phyloP scores from a whole-genome alignment of 2,888 invertebrate species.

The Archips crataeganus region DNA sequence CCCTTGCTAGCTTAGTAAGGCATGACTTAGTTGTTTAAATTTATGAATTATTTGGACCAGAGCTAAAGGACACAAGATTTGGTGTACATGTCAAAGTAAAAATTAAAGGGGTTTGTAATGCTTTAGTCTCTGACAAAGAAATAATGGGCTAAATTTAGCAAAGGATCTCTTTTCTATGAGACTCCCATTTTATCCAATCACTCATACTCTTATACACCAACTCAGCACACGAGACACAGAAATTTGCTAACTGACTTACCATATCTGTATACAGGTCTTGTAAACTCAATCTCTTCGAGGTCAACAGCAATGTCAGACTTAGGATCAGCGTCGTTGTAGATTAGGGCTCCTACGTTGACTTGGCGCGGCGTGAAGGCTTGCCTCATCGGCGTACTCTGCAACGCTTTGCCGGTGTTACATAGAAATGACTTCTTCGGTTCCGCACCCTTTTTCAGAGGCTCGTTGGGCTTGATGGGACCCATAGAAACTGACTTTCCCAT shows the following conservation, averaged over 20 bases:
- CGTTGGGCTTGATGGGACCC: constrained; percentile 72
- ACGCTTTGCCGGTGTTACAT: constrained; percentile 70
- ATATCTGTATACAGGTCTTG: constrained; percentile 65
- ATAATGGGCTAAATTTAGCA: too few relatives aligned
- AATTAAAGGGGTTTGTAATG: too few relatives aligned
- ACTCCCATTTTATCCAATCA: too few relatives aligned
- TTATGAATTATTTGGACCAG: too few relatives aligned
- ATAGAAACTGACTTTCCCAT: constrained; percentile 68
- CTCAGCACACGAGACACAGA: too few relatives aligned
- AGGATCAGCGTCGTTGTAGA: constrained; percentile 68
- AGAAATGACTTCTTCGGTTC: constrained; percentile 74
- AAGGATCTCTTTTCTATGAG: too few relatives aligned
- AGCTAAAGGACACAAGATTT: not conserved
- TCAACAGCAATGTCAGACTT: constrained; percentile 50
- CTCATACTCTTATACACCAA: too few relatives aligned
- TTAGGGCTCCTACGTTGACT: constrained; percentile 68
- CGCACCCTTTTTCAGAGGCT: constrained; percentile 67
- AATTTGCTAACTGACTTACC: constrained; percentile 50
- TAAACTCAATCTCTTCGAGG: constrained; percentile 72
- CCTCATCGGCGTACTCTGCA: constrained; percentile 69
- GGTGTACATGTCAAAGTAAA: too few relatives aligned
- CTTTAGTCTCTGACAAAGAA: too few relatives aligned
- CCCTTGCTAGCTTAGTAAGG: too few relatives aligned
- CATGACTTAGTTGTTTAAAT: too few relatives aligned
- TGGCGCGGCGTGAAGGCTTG: constrained; percentile 69